phyloP scores from a whole-genome alignment of 2,888 invertebrate genomes.

The Gibbula magus region DNA sequence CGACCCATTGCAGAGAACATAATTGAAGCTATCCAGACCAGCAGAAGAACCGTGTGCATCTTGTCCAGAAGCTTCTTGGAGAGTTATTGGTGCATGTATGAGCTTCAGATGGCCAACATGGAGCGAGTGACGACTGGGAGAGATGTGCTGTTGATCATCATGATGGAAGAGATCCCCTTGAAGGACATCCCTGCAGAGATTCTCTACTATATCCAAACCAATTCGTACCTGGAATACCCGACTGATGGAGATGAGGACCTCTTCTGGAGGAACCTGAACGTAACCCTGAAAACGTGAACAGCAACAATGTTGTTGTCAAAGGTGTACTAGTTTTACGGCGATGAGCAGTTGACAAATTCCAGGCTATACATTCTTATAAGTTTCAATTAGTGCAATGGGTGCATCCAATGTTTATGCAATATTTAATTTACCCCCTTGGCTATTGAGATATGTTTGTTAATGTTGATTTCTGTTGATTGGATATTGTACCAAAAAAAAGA shows the following conservation, averaged over 20 bases:
- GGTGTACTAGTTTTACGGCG: too few relatives aligned
- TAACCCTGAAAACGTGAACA: too few relatives aligned
- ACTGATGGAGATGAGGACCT: neutral
- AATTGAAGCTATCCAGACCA: constrained; percentile 33
- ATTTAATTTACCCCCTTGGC: too few relatives aligned
- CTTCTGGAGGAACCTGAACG: constrained; percentile 12
- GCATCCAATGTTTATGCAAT: too few relatives aligned
- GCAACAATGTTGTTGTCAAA: too few relatives aligned
- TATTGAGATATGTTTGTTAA: too few relatives aligned
- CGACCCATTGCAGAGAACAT: constrained; percentile 38
- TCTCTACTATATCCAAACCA: constrained; percentile 1
- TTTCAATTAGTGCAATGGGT: too few relatives aligned
- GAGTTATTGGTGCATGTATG: constrained; percentile 32
- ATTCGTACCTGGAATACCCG: constrained; percentile 27
- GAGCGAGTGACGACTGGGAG: constrained; percentile 31
- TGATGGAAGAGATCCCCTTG: constrained; percentile 23
- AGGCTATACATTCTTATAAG: too few relatives aligned
- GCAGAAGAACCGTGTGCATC: constrained; percentile 39
- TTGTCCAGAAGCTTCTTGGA: constrained; percentile 33
- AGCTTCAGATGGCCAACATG: constrained; percentile 40
- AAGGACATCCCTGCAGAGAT: constrained; percentile 1
- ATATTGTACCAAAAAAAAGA: too few relatives aligned
- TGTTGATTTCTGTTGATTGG: too few relatives aligned
- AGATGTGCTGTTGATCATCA: constrained; percentile 16
- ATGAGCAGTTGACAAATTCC: too few relatives aligned